Conservation (phyloP, 1,140 invertebrate species). For the Choristoneura fumiferana region DNA sequence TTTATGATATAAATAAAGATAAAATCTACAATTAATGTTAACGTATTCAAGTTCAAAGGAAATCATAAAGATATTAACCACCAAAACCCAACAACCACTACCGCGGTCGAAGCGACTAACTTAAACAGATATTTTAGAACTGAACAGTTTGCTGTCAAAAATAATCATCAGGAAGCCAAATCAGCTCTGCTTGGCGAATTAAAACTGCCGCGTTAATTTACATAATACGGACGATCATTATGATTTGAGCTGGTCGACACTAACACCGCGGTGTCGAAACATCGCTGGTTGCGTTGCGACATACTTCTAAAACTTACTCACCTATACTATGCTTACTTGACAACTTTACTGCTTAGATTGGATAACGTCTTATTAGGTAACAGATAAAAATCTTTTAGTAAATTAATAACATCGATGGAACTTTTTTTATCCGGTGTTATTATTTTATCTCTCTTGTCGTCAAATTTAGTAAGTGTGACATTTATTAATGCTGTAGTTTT, state of each 20-base stretch:
- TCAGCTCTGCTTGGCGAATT: slow-evolving; percentile 33
- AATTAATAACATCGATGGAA: slow-evolving; percentile 4
- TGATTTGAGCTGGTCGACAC: slow-evolving; percentile 41
- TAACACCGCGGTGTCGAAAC: slow-evolving; percentile 56
- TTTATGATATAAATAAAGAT: no score
- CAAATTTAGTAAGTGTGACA: slow-evolving; percentile 7
- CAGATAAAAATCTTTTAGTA: slow-evolving; percentile 23
- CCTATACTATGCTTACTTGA: slow-evolving; percentile 38
- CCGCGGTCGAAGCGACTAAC: no score
- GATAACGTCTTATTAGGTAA: slow-evolving; percentile 65
- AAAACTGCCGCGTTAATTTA: slow-evolving; percentile 46
- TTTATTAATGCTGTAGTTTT: slow-evolving; percentile 1
- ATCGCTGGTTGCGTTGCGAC: slow-evolving; percentile 61
- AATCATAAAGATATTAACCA: no score
- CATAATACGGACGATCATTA: slow-evolving; percentile 40
- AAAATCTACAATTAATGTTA: no score
- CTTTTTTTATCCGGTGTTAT: not conserved
- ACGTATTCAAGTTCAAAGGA: no score
- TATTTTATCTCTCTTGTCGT: not conserved
- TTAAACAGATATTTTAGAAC: no score
- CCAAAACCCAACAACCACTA: no score
- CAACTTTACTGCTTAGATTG: slow-evolving; percentile 62
- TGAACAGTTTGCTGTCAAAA: not conserved
- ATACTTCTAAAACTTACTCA: slow-evolving; percentile 41
- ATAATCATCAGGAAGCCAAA: slow-evolving; percentile 40